Conservation (phyloP, 2,888 invertebrate genomes). For the Ctenicera cuprea region DNA sequence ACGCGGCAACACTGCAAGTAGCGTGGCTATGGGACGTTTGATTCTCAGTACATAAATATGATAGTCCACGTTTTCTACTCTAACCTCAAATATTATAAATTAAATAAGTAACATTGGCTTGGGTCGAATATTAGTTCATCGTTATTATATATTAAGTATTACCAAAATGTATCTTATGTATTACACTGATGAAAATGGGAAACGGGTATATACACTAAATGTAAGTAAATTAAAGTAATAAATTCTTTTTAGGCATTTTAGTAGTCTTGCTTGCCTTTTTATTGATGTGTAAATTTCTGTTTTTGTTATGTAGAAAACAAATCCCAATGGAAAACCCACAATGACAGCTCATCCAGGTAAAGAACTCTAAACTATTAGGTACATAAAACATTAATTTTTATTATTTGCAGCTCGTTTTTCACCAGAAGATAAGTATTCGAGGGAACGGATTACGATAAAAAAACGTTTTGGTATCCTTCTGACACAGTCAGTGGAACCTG, state of each 20-base stretch:
- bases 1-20: too few species aligned
- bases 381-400: conserved; percentile 19
- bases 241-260: background rate
- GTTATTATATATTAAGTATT: background rate
- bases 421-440: conserved; percentile 95
- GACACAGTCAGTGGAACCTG: conserved; percentile 87
- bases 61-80: too few species aligned
- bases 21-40: too few species aligned
- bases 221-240: conserved; percentile 72
- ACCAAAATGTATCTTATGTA: conserved; percentile 85
- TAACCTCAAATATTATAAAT: too few species aligned
- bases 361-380: conserved; percentile 13
- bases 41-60: too few species aligned
- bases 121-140: too few species aligned
- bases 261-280: too few species aligned
- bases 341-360: conserved; percentile 91
- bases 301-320: conserved; percentile 81
- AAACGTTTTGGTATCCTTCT: conserved; percentile 90
- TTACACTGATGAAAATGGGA: conserved; percentile 84
- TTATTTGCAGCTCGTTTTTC: conserved; percentile 89
- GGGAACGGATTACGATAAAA: conserved; percentile 91
- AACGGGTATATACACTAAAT: conserved; percentile 90
- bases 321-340: conserved; percentile 87
- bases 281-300: background rate
- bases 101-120: too few species aligned